Evolutionary conservation across 2,888 invertebrate genomes (phyloP), one percentile per base, ranked within the genome.

Genomic region (Synanthedon vespiformis): DNA sequence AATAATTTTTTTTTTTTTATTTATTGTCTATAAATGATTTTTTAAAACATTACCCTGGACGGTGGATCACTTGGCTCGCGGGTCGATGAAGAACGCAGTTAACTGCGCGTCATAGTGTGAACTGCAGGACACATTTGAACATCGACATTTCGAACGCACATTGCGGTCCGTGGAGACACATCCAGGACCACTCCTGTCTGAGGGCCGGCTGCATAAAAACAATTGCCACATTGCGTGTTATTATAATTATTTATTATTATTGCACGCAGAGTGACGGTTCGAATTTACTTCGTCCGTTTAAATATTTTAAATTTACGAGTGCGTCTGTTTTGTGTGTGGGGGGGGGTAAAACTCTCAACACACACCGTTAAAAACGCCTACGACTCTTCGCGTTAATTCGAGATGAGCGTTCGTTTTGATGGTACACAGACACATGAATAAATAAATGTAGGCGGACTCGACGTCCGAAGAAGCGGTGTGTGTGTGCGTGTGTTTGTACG

Each of bases 121-220:
- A 48, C 48, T 48, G 16, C 16, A 48, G 13, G 13, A 48, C 48
- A 48, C 48, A 48, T 48, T 48, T 48, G 48, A 48, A 48, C 48
- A 48, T 48, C 16, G 48, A 48, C 16, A 48, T 48, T 48, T 48
- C 48, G 16, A 48, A 48, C 48, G 48, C 48, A 48, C 48, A 48
- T 48, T 48, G 48, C 16, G 16, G 48, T 48, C 48, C 48, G 13
- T 16, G 48, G 48, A 48, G 48, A 48, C 48, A 48, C 48, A 48
- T 48, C 48, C 48, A 48, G 48, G 48, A 48, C 14, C 48, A 48
- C 48, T 48, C 48, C 48, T 48, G 48, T 48, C 16, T 48, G 48
- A 48, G 16, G 48, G 48, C 48, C 16, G 48, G 16, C 48, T 48
- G 48, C 48, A 48, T 16, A 48, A 48, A 48, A 41, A 41, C 41